These are phyloP conservation scores for Limnephilus marmoratus DNA, from an alignment of 2,888 invertebrate genomes.

Conservation along the genomic window DNA sequence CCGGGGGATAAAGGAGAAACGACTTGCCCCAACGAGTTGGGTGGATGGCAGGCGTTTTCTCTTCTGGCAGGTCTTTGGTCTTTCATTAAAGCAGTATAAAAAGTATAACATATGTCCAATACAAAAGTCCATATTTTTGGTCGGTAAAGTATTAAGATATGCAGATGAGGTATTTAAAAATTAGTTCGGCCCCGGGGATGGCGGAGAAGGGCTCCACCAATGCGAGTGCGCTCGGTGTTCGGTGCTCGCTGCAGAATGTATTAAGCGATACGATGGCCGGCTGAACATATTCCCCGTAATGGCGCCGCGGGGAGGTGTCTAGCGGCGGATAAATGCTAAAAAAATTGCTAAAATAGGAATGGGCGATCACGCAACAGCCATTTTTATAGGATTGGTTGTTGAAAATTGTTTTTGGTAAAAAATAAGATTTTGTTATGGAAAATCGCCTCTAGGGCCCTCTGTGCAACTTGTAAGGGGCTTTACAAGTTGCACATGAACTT, in stretches of 20 bases:
- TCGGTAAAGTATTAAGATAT: not conserved
- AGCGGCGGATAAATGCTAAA: conserved; percentile 40
- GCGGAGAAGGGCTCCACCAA: too few relatives aligned
- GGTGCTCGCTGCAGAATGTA: conserved; percentile 7
- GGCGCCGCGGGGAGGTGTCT: conserved; percentile 31
- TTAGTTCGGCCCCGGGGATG: not conserved
- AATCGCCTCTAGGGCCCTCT: too few relatives aligned
- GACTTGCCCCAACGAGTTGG: too few relatives aligned
- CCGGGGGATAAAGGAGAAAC: too few relatives aligned
- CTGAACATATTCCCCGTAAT: conserved; percentile 38
- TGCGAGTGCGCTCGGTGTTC: not conserved
- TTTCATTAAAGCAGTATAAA: too few relatives aligned
- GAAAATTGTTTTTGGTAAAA: not conserved
- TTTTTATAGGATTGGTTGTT: not conserved
- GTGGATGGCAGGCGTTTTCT: too few relatives aligned
- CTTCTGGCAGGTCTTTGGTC: too few relatives aligned
- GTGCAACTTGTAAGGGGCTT: too few relatives aligned
- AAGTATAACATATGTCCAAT: not conserved
- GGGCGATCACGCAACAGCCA: not conserved
- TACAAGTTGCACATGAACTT: too few relatives aligned
- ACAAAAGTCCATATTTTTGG: not conserved
- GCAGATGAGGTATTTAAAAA: not conserved
- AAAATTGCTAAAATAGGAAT: not conserved
- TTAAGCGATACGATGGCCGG: conserved; percentile 32
- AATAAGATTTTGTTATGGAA: too few relatives aligned